These are phyloP conservation scores for Sapajus apella DNA, from an alignment of 2,113 vertebrate genomes.

Conservation along the genomic window DNA sequence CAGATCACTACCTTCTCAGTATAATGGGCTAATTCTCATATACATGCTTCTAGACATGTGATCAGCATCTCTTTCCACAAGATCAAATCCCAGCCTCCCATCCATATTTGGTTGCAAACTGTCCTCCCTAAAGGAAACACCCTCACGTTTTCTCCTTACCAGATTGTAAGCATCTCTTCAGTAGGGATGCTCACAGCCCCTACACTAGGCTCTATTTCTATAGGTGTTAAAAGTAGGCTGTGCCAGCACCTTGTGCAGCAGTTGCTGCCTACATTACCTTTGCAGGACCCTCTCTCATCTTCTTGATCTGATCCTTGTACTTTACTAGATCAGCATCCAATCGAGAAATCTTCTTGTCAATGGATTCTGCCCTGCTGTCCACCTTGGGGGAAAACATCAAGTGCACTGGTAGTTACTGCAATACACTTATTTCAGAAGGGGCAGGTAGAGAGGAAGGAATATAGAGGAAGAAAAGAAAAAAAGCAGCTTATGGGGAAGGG, in stretches of 20 bases:
- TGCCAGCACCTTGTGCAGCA: conserved; percentile 50
- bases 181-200: neutral
- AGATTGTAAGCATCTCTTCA: neutral
- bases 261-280: conserved; percentile 87
- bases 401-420: conserved; percentile 37
- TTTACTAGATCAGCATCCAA: conserved; percentile 96
- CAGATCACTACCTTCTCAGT: neutral
- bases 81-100: neutral
- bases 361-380: conserved; percentile 94
- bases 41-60: neutral
- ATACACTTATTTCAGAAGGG: neutral
- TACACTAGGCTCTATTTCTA: neutral
- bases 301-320: conserved; percentile 99
- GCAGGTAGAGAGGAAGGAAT: neutral
- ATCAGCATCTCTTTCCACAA: neutral
- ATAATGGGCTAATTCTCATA: neutral
- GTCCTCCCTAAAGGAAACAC: neutral
- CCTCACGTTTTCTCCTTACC: neutral
- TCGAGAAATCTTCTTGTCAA: conserved; percentile 96
- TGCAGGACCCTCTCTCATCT: conserved; percentile 98
- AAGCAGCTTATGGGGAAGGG: neutral
- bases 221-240: neutral
- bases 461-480: neutral
- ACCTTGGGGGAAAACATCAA: conserved; percentile 86
- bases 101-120: neutral